Conservation (phyloP, 2,113 vertebrate species). For the Rafetus swinhoei region DNA sequence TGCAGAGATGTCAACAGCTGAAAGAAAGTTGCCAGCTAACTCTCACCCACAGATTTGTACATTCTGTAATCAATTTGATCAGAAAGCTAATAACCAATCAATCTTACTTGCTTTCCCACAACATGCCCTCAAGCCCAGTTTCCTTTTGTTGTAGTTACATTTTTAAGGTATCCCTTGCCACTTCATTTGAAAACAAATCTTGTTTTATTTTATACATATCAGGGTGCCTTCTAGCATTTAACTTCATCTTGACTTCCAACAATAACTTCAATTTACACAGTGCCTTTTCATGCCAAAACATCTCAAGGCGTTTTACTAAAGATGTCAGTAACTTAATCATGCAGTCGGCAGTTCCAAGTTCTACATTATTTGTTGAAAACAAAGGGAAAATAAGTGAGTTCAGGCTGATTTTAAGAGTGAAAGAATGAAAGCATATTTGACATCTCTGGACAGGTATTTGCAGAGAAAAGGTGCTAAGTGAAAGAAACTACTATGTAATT, state of each 20-base stretch:
- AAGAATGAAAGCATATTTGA: not conserved
- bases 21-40: not conserved
- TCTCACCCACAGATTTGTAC: slow-evolving; percentile 9
- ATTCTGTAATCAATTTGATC: not conserved
- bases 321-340: not conserved
- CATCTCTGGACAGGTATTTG: not conserved
- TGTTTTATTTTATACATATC: not conserved
- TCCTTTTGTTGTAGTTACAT: not conserved
- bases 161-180: not conserved
- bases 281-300: not conserved
- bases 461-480: not conserved
- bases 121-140: not conserved
- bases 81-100: not conserved
- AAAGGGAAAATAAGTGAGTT: not conserved
- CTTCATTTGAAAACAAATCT: slow-evolving; percentile 1
- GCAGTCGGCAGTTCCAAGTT: not conserved
- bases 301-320: not conserved
- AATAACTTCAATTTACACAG: not conserved
- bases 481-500: not conserved
- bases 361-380: not conserved
- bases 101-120: not conserved
- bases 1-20: not conserved
- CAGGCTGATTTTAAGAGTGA: not conserved
- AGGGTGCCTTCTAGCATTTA: not conserved
- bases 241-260: not conserved